These are phyloP conservation scores for Zhengitettix transpicula DNA, from an alignment of 2,888 invertebrate species.

Conservation along the genomic window DNA sequence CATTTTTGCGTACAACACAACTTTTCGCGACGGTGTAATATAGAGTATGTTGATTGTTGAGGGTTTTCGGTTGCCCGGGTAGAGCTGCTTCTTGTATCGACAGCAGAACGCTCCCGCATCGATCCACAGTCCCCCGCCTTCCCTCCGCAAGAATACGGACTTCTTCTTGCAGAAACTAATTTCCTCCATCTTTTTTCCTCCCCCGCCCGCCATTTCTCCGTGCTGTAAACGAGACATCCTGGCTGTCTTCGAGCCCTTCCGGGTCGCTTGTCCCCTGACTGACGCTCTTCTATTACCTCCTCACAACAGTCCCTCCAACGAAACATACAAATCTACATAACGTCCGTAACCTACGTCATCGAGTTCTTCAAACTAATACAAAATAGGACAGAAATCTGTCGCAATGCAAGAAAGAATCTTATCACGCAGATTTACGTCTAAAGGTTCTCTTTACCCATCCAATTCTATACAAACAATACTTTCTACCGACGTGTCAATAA, in stretches of 20 bases:
- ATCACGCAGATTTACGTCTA: too few relatives aligned
- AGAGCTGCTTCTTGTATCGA: neutral
- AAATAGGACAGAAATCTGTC: too few relatives aligned
- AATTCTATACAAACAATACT: too few relatives aligned
- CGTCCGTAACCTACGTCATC: too few relatives aligned
- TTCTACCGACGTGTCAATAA: too few relatives aligned
- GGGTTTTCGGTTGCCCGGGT: neutral
- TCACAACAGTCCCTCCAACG: neutral
- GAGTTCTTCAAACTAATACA: too few relatives aligned
- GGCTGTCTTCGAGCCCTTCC: neutral
- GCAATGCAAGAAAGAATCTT: too few relatives aligned
- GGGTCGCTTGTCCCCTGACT: neutral
- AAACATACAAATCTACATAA: too few relatives aligned
- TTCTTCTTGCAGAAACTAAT: slow-evolving; percentile 8
- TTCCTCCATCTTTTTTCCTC: slow-evolving; percentile 3
- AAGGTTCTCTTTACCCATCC: too few relatives aligned
- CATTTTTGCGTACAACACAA: too few relatives aligned
- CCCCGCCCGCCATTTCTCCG: neutral
- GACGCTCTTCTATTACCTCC: neutral
- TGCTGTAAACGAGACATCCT: neutral
- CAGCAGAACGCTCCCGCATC: neutral
- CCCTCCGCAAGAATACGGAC: neutral
- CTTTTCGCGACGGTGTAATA: too few relatives aligned
- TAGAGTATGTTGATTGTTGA: too few relatives aligned
- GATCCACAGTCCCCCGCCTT: neutral